Evolutionary conservation across 2,888 invertebrate genomes (phyloP).

Genomic region (Pristionchus entomophagus): DNA sequence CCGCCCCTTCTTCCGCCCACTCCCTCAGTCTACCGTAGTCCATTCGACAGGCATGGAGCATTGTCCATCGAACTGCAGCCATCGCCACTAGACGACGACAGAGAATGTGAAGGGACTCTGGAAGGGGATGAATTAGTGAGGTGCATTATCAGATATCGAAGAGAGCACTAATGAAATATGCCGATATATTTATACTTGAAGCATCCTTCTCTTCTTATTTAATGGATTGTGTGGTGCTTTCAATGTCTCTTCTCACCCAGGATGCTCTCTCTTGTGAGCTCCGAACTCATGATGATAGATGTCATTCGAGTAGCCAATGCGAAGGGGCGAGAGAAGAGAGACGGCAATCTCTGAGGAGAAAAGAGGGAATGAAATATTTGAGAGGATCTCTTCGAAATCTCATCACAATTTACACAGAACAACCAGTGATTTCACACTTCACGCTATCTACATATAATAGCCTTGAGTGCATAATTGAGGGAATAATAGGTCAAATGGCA

Average conservation of each 20-base stretch:
- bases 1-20: constrained; percentile 7
- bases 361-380: neutral
- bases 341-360: neutral
- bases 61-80: neutral
- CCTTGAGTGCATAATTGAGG: no score
- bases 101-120: neutral
- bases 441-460: no score
- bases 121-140: no score
- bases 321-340: neutral
- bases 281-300: constrained; percentile 15
- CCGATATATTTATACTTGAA: no score
- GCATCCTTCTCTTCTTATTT: neutral
- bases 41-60: neutral
- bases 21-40: neutral
- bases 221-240: neutral
- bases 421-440: no score
- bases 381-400: neutral
- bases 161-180: no score
- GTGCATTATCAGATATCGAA: no score
- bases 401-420: neutral
- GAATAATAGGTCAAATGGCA: no score
- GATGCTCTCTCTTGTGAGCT: constrained; percentile 24
- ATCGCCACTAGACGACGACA: neutral
- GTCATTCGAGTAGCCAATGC: neutral
- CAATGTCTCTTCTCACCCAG: neutral